Conservation (phyloP, 23 tunicate genomes). For the Clavelina lepadiformis region DNA sequence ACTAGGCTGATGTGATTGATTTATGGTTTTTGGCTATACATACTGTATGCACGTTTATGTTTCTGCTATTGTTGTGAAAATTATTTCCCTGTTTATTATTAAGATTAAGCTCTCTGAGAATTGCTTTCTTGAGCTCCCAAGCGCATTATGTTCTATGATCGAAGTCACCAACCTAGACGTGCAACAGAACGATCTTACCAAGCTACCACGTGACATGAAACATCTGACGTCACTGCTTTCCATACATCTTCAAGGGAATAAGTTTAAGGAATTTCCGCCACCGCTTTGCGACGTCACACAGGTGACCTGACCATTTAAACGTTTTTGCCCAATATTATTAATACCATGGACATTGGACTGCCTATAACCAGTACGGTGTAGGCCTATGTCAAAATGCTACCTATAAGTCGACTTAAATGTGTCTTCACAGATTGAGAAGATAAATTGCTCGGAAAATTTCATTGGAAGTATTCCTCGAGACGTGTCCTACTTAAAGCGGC, state of each 20-base stretch:
- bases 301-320: slow-evolving; percentile 7
- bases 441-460: slow-evolving; percentile 31
- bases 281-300: slow-evolving; percentile 58
- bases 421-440: slow-evolving; percentile 42
- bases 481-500: slow-evolving; percentile 10
- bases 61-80: too few relatives aligned
- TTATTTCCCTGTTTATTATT: neutral
- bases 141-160: slow-evolving; percentile 37
- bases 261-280: slow-evolving; percentile 42
- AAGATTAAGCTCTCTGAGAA: slow-evolving; percentile 45
- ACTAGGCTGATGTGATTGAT: too few relatives aligned
- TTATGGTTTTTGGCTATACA: too few relatives aligned
- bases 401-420: neutral
- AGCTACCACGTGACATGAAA: slow-evolving; percentile 41
- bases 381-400: neutral
- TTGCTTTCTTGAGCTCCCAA: slow-evolving; percentile 16
- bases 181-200: slow-evolving; percentile 21
- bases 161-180: slow-evolving; percentile 35
- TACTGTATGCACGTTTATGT: too few relatives aligned
- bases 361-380: too few relatives aligned
- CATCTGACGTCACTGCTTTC: slow-evolving; percentile 30
- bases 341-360: too few relatives aligned
- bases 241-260: slow-evolving; percentile 18
- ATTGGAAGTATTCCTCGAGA: slow-evolving; percentile 32
- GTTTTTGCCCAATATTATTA: too few relatives aligned